Conservation (phyloP, 2,888 invertebrate genomes). For the Caenorhabditis macrosperma region DNA sequence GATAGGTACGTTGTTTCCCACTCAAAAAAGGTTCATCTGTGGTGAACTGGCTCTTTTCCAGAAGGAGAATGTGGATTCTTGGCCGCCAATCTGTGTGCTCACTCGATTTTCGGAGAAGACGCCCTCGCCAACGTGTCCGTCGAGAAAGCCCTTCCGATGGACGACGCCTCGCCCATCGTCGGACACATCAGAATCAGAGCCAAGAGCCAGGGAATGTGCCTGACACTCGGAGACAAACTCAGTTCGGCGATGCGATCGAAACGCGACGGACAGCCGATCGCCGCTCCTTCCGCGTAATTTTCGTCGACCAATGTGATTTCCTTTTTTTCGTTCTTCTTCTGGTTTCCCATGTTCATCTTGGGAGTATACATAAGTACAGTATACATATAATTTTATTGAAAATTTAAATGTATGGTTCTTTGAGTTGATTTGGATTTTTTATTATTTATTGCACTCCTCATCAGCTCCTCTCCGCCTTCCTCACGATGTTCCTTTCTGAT, state of each 20-base stretch:
- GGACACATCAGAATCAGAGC: conserved; percentile 98
- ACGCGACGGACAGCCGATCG: conserved; percentile 51
- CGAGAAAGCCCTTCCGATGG: conserved; percentile 85
- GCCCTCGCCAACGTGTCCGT: conserved; percentile 98
- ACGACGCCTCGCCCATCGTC: conserved; percentile 88
- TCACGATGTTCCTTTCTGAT: no score
- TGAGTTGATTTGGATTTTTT: no score
- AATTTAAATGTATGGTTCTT: neutral
- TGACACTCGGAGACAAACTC: conserved; percentile 98
- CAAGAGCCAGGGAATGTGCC: conserved; percentile 99
- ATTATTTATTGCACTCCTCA: no score
- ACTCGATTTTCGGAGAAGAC: conserved; percentile 90
- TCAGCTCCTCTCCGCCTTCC: no score
- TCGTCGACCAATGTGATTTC: neutral
- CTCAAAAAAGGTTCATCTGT: no score
- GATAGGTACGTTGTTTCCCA: conserved; percentile 85
- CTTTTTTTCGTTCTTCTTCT: neutral
- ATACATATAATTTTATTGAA: no score
- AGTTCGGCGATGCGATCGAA: conserved; percentile 45
- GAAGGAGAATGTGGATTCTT: conserved; percentile 97
- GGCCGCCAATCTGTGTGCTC: conserved; percentile 99
- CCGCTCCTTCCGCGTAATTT: conserved; percentile 36
- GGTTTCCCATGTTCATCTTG: neutral
- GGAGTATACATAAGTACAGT: no score
- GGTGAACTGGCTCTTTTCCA: conserved; percentile 42